Evolutionary conservation across 2,797 vertebrate genomes (phyloP).

Genomic region (Pseudomugil gertrudae): DNA sequence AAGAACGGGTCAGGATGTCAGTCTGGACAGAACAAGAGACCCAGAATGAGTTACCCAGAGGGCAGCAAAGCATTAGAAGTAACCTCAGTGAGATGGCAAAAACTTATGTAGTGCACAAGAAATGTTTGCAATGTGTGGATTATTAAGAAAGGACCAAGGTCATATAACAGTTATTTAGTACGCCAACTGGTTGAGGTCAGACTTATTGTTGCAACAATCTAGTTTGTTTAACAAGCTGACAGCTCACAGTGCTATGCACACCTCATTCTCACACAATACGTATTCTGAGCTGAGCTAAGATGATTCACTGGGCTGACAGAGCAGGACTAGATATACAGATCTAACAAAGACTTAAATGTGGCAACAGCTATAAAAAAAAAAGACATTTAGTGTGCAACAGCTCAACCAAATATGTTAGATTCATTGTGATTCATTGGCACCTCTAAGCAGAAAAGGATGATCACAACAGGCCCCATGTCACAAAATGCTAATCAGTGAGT

Average conservation of each 20-base stretch:
- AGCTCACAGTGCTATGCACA: constrained; percentile 28
- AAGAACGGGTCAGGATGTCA: constrained; percentile 35
- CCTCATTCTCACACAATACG: constrained; percentile 39
- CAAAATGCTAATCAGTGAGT: neutral
- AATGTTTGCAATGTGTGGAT: constrained; percentile 17
- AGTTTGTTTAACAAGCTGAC: constrained; percentile 30
- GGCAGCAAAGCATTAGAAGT: constrained; percentile 48
- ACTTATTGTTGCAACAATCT: constrained; percentile 15
- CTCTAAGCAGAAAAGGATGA: constrained; percentile 28
- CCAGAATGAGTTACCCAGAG: constrained; percentile 27
- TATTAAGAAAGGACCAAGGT: constrained; percentile 6
- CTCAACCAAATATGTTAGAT: constrained; percentile 4
- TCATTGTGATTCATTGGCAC: constrained; percentile 45
- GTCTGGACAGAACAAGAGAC: constrained; percentile 33
- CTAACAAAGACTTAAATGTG: constrained; percentile 34
- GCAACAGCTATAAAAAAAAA: constrained; percentile 26
- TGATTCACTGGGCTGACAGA: constrained; percentile 48
- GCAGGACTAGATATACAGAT: constrained; percentile 23
- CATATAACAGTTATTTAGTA: constrained; percentile 15
- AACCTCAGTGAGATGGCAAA: constrained; percentile 46
- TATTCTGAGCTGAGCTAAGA: constrained; percentile 7
- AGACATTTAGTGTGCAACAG: constrained; percentile 21
- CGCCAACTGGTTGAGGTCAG: constrained; percentile 30
- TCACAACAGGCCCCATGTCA: constrained; percentile 15
- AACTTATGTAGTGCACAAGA: neutral